phyloP scores from a whole-genome alignment of 2,113 vertebrate species.

The Asarcornis scutulata region DNA sequence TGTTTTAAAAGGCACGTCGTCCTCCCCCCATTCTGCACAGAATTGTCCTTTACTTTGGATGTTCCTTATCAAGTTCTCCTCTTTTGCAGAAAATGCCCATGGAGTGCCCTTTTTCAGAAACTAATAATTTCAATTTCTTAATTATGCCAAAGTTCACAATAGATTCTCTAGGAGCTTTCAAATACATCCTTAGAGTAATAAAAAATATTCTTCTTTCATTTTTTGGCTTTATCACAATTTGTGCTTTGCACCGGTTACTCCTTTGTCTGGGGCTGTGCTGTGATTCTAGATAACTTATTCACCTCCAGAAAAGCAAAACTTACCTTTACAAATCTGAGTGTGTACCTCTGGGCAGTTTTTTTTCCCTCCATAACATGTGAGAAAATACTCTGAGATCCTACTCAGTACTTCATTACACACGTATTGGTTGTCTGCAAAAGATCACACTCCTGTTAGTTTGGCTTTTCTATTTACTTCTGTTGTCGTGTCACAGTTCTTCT shows the following conservation, averaged over 20 bases:
- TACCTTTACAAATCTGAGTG: background rate
- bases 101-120: background rate
- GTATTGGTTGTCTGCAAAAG: background rate
- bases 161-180: background rate
- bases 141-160: background rate
- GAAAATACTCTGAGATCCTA: background rate
- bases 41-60: background rate
- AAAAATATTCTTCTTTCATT: background rate
- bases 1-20: background rate
- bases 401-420: background rate
- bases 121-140: background rate
- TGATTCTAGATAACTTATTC: background rate
- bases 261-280: background rate
- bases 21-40: background rate
- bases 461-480: background rate
- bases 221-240: slow-evolving; percentile 8
- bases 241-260: slow-evolving; percentile 12
- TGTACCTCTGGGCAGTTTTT: background rate
- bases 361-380: accelerated
- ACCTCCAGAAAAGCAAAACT: background rate
- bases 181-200: background rate
- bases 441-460: background rate
- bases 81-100: background rate
- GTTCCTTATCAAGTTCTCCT: background rate
- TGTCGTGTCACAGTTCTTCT: background rate